phyloP scores from a whole-genome alignment of 2,797 vertebrate genomes.

The Urosaurus nigricauda region DNA sequence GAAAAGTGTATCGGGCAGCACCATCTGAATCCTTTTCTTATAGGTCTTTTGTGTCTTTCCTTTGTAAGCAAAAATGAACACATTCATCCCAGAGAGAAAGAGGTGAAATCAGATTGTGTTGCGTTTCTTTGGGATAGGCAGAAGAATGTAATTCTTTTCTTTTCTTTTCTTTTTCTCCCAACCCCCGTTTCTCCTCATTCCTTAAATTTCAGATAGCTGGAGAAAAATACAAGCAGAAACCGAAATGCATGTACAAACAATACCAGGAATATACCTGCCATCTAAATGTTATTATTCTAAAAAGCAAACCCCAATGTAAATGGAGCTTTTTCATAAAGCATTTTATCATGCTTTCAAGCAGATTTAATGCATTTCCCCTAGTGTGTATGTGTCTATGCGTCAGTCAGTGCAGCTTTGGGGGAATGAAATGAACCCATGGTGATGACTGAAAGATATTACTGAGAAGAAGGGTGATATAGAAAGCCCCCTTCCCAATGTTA shows the following conservation, averaged over 20 bases:
- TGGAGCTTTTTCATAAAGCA: slow-evolving; percentile 59
- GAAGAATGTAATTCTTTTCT: slow-evolving; percentile 47
- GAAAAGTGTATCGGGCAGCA: slow-evolving; percentile 69
- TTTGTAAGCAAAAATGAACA: slow-evolving; percentile 78
- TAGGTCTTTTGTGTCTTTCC: slow-evolving; percentile 73
- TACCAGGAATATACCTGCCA: slow-evolving; percentile 60
- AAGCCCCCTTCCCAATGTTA: slow-evolving; percentile 14
- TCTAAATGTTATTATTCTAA: slow-evolving; percentile 58
- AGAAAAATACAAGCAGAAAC: slow-evolving; percentile 48
- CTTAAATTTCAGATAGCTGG: slow-evolving; percentile 68
- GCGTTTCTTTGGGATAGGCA: slow-evolving; percentile 70
- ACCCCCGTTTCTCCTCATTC: slow-evolving; percentile 48
- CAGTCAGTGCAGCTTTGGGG: slow-evolving; percentile 44
- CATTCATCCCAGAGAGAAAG: slow-evolving; percentile 70
- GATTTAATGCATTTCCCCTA: slow-evolving; percentile 51
- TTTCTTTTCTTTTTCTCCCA: slow-evolving; percentile 11
- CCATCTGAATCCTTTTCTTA: slow-evolving; percentile 77
- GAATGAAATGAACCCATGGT: slow-evolving; percentile 55
- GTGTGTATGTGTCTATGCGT: slow-evolving; percentile 11
- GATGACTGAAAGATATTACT: neutral
- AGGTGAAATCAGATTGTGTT: slow-evolving; percentile 74
- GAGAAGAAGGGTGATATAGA: slow-evolving; percentile 29
- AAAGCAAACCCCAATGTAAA: slow-evolving; percentile 59
- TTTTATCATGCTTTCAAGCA: slow-evolving; percentile 55
- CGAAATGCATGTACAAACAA: slow-evolving; percentile 59